Evolutionary conservation across 2,888 invertebrate genomes (phyloP), one percentile per base, ranked within the genome.

Genomic region (Prosapia bicincta): DNA sequence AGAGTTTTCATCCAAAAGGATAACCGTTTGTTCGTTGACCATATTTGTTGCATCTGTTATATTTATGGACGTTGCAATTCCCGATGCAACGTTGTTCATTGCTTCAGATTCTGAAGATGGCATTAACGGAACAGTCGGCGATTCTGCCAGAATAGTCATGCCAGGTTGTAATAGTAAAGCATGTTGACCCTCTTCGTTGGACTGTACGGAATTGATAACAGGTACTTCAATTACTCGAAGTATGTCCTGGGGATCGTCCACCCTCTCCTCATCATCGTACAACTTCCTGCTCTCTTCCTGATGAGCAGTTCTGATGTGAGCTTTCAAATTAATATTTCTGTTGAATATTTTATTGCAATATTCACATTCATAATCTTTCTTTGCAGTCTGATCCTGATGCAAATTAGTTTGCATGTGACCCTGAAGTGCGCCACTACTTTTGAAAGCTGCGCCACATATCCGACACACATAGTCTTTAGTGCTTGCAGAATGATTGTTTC

Each of bases 291-390:
- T 73, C 73, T 80, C 66, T 65, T 77, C 73, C 65, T 77, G 77
- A 24, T 78, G 74, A 66, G 23, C 28, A 13, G 28, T 75, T 7
- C 90, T 89, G 81, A 93, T 87, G 82, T 94, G 94, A 3, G 89
- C 88, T 84, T 93, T 93, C 43, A 94, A 85, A 83, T 91, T 91
- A 26, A 89, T 86, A 78, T 91, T 89, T 28, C 93, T 88, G 26
- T 90, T 88, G 83, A 93, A 94, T 76, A 89, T 86, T 83, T 92
- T 93, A 75, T 89, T 88, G 83, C 95, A 96, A 82, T 93, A 93
- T 71, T 91, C 89, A 84, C 95, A 90, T 78, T 88, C 87, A 79
- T 86, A 87, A 24, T 84, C 74, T 72, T 76, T 76, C 10, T 76
- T 69, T 30, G 77, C 78, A 81, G 83, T 28, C 80, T 81, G 25